These are phyloP conservation scores for Mesocricetus auratus DNA, from an alignment of 2,113 vertebrate genomes.

Conservation along the genomic window DNA sequence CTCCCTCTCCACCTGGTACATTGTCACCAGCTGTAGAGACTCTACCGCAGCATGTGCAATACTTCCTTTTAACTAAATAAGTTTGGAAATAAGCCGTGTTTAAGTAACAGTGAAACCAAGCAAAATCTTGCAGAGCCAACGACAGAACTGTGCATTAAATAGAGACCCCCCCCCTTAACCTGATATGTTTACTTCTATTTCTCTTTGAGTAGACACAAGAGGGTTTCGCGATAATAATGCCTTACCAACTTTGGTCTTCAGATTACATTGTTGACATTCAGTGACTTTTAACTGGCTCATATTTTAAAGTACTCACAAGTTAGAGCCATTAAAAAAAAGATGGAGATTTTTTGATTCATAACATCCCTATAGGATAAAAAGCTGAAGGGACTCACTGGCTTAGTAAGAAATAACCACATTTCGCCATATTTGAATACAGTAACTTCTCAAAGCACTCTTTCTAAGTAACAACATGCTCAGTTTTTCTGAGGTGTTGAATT, in stretches of 20 bases:
- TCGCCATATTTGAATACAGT: conserved; percentile 9
- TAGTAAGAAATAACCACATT: conserved; percentile 30
- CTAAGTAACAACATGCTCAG: neutral
- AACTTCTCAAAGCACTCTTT: neutral
- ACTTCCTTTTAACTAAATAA: conserved; percentile 40
- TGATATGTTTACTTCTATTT: conserved; percentile 48
- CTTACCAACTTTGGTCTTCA: neutral
- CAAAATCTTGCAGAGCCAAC: neutral
- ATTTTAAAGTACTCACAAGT: conserved; percentile 33
- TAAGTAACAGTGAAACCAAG: neutral
- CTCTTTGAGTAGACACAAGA: neutral
- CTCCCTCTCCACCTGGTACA: too few species aligned
- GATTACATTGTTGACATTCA: conserved; percentile 15
- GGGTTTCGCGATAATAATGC: conserved; percentile 9
- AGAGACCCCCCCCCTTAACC: neutral
- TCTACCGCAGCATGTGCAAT: neutral
- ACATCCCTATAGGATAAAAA: conserved; percentile 23
- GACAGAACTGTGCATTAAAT: conserved; percentile 40
- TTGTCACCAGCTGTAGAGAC: neutral
- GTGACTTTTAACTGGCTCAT: neutral
- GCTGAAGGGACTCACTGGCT: neutral
- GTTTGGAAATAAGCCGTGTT: neutral
- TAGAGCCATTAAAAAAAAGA: conserved; percentile 21
- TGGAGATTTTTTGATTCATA: neutral
- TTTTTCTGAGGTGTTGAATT: neutral